Base-by-base conservation (phyloP, 2,113 vertebrate genomes). In the Megaceryle torquata region DNA sequence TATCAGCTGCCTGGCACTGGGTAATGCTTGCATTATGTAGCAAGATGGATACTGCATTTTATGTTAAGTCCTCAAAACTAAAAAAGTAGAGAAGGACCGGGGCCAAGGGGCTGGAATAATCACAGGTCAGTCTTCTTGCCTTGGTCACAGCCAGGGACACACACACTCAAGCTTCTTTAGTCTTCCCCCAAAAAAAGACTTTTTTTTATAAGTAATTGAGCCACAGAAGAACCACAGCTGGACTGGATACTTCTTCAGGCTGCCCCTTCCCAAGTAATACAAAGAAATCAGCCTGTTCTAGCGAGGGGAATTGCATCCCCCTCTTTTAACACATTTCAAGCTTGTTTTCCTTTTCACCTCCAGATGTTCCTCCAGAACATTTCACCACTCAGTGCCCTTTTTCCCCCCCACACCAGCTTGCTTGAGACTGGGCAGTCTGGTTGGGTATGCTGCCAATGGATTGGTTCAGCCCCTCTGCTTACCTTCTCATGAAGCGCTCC, bases 401-500 rank as follows among this genome's bases (percentile, higher is more conserved):
- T 83, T 2, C 5, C 13, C n/a, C 11, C 29, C 9, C 4, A 48
- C 29, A 21, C 28, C 57, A 59, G 31, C 43, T 85, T 15, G 0
- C 33, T 37, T 1, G 2, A 15, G 44, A 13, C 3, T 2, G 60
- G 7, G 26, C 21, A 85, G 1, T 51, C 6, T 48, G 17, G 13
- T 79, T 57, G 39, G 17, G 13, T 15, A 35, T 7, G 6, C 50
- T 29, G 15, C 35, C 22, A 26, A 13, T 8, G 8, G 72, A 44
- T 28, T 39, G 24, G 14, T 3, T 46, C 80, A 31, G 0, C 15
- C 37, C 53, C n/a, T 29, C 26, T 46, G 16, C 44, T 74, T 74
- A 77, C 64, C 50, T 88, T 61, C 53, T 39, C 43, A 48, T 17
- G 33, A 54, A 26, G 15, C 46, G 11, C 26, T 74, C 16, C 21